Percentiles rank a stretch among this genome's conserved stretches.
Evolutionary conservation across 2,797 vertebrate species (phyloP).

Genomic region (Clarias fuscus): DNA sequence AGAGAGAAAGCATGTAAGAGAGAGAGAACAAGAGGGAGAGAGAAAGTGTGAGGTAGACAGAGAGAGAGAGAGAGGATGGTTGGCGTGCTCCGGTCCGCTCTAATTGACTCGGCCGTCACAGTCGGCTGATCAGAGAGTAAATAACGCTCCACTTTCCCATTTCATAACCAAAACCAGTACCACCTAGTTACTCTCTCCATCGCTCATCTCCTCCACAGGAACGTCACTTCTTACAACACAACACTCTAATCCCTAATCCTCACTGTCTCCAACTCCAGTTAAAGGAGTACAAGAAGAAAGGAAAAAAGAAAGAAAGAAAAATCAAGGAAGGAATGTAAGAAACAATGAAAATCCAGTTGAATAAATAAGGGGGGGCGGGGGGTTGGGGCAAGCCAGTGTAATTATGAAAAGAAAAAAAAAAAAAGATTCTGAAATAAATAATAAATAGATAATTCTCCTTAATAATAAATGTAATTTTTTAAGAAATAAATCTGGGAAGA

Average conservation of each 20-base stretch:
- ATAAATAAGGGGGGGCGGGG: no score
- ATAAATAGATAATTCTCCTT: no score
- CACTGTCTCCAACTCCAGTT: background rate
- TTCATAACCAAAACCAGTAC: slow-evolving; percentile 5
- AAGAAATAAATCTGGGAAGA: no score
- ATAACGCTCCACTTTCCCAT: slow-evolving; percentile 10
- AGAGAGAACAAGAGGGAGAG: no score
- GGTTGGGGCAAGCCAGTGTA: no score
- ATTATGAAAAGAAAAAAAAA: no score
- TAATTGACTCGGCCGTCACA: slow-evolving; percentile 22
- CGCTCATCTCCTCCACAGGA: background rate
- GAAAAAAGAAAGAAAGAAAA: background rate
- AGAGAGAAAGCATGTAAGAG: no score
- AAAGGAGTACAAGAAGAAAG: background rate
- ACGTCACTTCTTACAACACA: background rate
- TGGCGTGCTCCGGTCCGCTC: background rate
- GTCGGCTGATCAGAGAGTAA: background rate
- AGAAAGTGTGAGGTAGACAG: background rate
- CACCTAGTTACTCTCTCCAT: slow-evolving; percentile 1
- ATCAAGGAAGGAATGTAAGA: background rate
- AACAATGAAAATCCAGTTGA: background rate
- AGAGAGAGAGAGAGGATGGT: background rate
- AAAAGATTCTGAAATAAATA: no score
- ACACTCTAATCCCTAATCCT: background rate
- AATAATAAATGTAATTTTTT: no score